These are phyloP conservation scores for Sapajus apella DNA, from an alignment of 2,113 vertebrate genomes.

Conservation along the genomic window DNA sequence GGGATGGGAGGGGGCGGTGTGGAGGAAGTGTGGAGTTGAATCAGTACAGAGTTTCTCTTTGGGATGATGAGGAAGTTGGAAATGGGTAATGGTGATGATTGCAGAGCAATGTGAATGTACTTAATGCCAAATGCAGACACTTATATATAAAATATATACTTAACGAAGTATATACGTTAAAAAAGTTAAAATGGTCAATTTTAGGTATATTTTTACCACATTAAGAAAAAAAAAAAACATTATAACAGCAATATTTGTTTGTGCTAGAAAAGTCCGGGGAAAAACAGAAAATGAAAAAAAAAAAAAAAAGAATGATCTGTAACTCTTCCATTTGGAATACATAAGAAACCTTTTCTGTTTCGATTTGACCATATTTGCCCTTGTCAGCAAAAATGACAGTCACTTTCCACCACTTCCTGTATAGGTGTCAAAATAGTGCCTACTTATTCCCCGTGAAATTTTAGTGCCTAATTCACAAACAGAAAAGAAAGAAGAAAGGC, in stretches of 20 bases:
- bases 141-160: too few relatives aligned
- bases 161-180: background rate
- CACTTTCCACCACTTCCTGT: conserved; percentile 52
- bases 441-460: background rate
- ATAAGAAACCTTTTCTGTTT: background rate
- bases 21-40: background rate
- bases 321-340: background rate
- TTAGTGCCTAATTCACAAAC: background rate
- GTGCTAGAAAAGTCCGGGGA: background rate
- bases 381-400: conserved; percentile 7
- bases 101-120: background rate
- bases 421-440: background rate
- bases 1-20: background rate
- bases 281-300: background rate
- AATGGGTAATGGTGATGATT: background rate
- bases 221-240: background rate
- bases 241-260: background rate
- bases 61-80: background rate
- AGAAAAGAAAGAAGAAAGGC: background rate
- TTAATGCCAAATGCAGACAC: background rate
- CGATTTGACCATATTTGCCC: background rate
- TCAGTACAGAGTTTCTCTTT: background rate
- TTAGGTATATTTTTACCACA: background rate
- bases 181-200: background rate
- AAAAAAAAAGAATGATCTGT: too few relatives aligned